These are phyloP conservation scores for Emberiza fucata DNA, from an alignment of 2,113 vertebrate species.

Conservation along the genomic window DNA sequence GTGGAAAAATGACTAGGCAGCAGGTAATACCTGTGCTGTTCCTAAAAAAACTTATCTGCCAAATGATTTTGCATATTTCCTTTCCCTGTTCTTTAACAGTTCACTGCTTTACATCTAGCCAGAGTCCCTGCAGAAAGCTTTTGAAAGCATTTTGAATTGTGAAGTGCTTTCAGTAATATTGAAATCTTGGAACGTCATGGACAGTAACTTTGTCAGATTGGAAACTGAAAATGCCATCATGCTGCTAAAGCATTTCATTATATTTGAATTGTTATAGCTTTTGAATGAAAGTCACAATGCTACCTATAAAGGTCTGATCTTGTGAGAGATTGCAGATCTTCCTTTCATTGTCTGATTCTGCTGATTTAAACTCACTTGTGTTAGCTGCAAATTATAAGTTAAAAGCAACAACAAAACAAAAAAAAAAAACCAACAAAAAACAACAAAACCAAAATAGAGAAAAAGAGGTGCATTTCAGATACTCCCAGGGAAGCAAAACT, in stretches of 20 bases:
- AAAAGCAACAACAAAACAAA: not conserved
- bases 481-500: not conserved
- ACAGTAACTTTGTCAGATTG: not conserved
- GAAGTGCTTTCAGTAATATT: not conserved
- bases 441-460: not conserved
- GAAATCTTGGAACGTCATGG: not conserved
- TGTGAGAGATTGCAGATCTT: not conserved
- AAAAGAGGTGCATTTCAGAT: not conserved
- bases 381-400: not conserved
- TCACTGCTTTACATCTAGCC: slow-evolving; percentile 2
- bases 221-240: not conserved
- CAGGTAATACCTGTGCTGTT: not conserved
- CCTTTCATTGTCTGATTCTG: not conserved
- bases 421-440: not conserved
- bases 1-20: not conserved
- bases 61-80: slow-evolving; percentile 10
- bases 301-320: not conserved
- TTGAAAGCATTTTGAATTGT: slow-evolving; percentile 27
- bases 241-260: slow-evolving; percentile 5
- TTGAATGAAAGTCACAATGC: not conserved
- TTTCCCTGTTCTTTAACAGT: not conserved
- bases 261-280: not conserved
- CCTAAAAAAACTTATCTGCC: slow-evolving; percentile 15
- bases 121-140: slow-evolving; percentile 21
- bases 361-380: not conserved